Base-by-base conservation (phyloP, 2,797 vertebrate species). In the Trachops cirrhosus region DNA sequence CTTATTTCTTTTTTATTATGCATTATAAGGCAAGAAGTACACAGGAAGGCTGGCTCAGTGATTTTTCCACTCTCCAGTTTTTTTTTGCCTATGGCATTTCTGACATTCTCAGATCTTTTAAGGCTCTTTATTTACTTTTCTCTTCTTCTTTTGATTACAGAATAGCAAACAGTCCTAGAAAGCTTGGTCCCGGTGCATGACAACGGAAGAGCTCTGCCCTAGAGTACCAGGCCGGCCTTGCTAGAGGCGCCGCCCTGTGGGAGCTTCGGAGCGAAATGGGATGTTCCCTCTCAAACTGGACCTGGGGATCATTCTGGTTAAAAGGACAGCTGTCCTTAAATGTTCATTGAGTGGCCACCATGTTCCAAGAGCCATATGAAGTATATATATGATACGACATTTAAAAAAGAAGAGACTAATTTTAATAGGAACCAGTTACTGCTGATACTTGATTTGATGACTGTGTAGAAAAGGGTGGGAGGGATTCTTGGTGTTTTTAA, bases 11-110 rank as follows among this genome's bases (percentile, higher is more conserved):
- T 91, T 93, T 93, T 39, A 82, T 82, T 86, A 68, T 74, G 19
- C 41, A 32, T 91, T 57, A 39, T 85, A 89, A 93, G 68, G 44
- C 70, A 92, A 93, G 29, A 86, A 82, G 57, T 19, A 54, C 74
- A 59, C 19, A 44, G 44, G 86, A 96, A 89, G 54, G 1, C 52
- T 62, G 29, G 22, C 88, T 87, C 14, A 4, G 48, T 54, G 77
- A 86, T 80, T 92, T 91, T 86, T 70, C 67, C 2, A 6, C 71
- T 83, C 48, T 64, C 52, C 18, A 9, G 26, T 19, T 89, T 62
- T 57, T 96, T 97, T 92, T 95, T 89, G 82, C 90, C 79, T 80
- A 24, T 62, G 95, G 79, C 71, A 95, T 85, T 96, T 95, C 71
- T 93, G 71, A 79, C 64, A 89, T 70, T 75, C 70, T 96, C 67